Conservation (phyloP, 2,113 vertebrate genomes). For the Cyprichromis sp. region DNA sequence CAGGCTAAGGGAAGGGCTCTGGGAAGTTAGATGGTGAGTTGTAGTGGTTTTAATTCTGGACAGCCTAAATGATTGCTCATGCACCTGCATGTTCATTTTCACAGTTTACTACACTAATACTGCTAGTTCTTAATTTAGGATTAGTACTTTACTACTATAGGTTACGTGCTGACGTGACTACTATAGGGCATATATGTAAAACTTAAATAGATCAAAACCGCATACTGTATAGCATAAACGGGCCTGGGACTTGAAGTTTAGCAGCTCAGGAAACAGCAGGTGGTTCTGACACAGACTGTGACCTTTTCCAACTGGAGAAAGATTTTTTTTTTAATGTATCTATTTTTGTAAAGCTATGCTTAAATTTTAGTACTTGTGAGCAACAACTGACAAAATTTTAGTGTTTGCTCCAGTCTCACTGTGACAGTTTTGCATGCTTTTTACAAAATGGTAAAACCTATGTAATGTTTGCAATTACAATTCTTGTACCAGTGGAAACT, state of each 20-base stretch:
- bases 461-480: neutral
- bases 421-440: neutral
- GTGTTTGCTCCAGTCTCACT: neutral
- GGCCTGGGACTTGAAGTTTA: neutral
- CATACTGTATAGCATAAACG: neutral
- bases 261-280: slow-evolving; percentile 1
- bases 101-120: neutral
- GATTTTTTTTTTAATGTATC: neutral
- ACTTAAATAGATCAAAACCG: neutral
- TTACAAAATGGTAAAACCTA: neutral
- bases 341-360: neutral
- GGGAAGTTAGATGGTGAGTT: neutral
- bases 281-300: slow-evolving; percentile 12
- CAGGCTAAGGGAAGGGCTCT: neutral
- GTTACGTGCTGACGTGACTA: neutral
- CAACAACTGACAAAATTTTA: neutral
- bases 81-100: neutral
- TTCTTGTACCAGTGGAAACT: neutral
- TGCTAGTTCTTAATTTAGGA: neutral
- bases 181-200: neutral
- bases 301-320: neutral
- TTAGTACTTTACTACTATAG: neutral
- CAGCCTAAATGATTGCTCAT: neutral
- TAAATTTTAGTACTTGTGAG: neutral
- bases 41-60: neutral